phyloP scores from a whole-genome alignment of 1,140 invertebrate species.

The Thaumetopoea pityocampa region DNA sequence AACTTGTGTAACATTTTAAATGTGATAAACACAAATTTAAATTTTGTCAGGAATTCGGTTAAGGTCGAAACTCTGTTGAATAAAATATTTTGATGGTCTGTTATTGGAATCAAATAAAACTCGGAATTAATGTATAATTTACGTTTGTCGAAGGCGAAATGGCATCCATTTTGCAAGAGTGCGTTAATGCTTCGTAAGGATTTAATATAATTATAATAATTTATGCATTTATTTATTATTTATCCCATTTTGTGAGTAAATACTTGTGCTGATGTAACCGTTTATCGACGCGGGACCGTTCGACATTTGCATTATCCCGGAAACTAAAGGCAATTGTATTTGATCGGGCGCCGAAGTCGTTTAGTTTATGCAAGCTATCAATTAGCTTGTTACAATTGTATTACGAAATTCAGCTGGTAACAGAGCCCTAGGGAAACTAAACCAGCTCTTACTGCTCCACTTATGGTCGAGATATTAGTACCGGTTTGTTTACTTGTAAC shows the following conservation, averaged over 20 bases:
- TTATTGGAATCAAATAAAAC: constrained; percentile 20
- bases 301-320: constrained; percentile 55
- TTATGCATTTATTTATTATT: constrained; percentile 31
- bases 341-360: constrained; percentile 44
- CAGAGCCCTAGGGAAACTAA: constrained; percentile 34
- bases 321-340: constrained; percentile 47
- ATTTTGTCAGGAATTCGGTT: no score
- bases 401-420: constrained; percentile 38
- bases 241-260: constrained; percentile 41
- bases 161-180: constrained; percentile 35
- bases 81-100: constrained; percentile 1
- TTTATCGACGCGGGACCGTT: constrained; percentile 32
- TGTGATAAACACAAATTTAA: no score
- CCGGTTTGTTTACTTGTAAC: constrained; percentile 23
- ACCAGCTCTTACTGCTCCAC: constrained; percentile 28
- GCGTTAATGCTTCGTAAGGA: constrained; percentile 24
- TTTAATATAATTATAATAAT: constrained; percentile 26
- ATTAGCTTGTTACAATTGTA: constrained; percentile 63
- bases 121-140: constrained; percentile 16
- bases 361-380: constrained; percentile 66
- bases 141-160: constrained; percentile 3
- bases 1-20: no score
- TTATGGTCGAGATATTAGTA: constrained; percentile 24
- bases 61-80: no score
- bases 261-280: constrained; percentile 34